Evolutionary conservation across 2,113 vertebrate genomes (phyloP).

Genomic region (Micronisus gabar): DNA sequence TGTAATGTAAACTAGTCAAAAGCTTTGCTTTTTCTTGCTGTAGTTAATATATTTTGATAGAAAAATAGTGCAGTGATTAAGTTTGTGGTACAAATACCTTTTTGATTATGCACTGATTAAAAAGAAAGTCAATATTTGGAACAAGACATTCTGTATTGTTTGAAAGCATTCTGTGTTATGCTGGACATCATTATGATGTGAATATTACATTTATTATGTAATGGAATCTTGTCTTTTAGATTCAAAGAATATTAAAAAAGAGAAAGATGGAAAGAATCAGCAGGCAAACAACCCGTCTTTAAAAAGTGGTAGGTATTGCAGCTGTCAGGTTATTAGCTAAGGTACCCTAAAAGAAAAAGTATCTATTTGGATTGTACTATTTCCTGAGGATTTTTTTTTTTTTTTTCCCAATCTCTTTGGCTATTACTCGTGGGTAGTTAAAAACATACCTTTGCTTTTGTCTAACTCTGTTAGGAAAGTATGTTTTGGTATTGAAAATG

Average conservation of each 20-base stretch:
- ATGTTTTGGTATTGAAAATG: neutral
- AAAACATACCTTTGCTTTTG: neutral
- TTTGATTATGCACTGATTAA: neutral
- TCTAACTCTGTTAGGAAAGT: neutral
- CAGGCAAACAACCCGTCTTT: conserved; percentile 68
- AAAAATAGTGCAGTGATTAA: neutral
- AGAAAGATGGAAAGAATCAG: conserved; percentile 78
- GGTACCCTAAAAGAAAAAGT: neutral
- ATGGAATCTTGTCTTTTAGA: conserved; percentile 76
- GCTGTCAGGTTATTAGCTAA: conserved; percentile 26
- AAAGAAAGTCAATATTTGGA: neutral
- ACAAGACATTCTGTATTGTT: neutral
- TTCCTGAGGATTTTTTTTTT: neutral
- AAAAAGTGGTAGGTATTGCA: conserved; percentile 77
- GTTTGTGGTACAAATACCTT: neutral
- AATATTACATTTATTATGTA: conserved; percentile 35
- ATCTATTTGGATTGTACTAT: neutral
- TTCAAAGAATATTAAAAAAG: conserved; percentile 85
- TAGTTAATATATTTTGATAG: neutral
- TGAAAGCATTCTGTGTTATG: conserved; percentile 20
- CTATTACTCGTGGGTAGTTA: neutral
- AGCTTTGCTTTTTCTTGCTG: neutral
- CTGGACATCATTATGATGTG: neutral
- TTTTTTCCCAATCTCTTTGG: neutral
- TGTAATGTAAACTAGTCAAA: neutral